Conservation (phyloP, 37 sponge, comb jelly and placozoan species). For the Cladorhizidae sp. region DNA sequence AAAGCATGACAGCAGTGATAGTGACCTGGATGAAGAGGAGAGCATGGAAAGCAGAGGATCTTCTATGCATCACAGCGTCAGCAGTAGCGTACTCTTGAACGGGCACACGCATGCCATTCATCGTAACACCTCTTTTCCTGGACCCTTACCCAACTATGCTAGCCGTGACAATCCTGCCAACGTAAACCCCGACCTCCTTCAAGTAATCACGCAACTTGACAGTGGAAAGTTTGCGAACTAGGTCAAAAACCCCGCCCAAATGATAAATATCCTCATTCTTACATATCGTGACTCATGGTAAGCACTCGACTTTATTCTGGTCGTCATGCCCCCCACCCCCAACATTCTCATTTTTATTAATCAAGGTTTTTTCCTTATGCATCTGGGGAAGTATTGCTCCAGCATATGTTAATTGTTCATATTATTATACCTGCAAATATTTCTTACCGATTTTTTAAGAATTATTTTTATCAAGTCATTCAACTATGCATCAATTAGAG, state of each 20-base stretch:
- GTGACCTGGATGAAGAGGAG: conserved; percentile 45
- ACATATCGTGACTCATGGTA: too few relatives aligned
- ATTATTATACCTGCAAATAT: too few relatives aligned
- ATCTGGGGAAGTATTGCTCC: too few relatives aligned
- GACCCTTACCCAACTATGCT: neutral
- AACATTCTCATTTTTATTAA: too few relatives aligned
- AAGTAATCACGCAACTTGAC: conserved; percentile 44
- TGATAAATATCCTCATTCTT: too few relatives aligned
- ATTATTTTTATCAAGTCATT: too few relatives aligned
- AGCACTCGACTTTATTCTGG: too few relatives aligned
- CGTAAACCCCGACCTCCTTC: conserved; percentile 16
- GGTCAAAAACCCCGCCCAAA: neutral
- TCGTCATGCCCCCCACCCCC: too few relatives aligned
- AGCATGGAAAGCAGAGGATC: neutral
- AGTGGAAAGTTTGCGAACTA: conserved; percentile 53
- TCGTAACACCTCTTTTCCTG: neutral
- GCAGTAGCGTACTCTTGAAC: neutral
- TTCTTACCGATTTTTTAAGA: too few relatives aligned
- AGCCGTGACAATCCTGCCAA: neutral
- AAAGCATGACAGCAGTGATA: conserved; percentile 16
- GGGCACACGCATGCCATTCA: neutral
- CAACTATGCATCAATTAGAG: too few relatives aligned
- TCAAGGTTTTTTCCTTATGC: too few relatives aligned
- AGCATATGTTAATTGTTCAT: too few relatives aligned
- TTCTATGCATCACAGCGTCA: neutral